phyloP scores from a whole-genome alignment of 2,113 vertebrate genomes.

The Cettia cetti region DNA sequence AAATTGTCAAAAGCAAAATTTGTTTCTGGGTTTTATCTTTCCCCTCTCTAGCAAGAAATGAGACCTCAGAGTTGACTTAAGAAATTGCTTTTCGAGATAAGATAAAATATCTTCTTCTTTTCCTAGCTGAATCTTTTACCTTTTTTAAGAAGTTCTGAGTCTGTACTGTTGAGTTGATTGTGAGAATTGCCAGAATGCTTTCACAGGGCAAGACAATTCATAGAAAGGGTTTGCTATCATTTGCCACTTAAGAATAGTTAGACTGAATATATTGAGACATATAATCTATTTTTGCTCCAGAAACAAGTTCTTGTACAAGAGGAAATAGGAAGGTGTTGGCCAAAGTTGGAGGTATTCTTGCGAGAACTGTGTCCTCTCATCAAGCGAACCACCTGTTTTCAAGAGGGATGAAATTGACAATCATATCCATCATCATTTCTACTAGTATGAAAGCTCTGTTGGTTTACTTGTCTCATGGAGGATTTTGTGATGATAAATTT shows the following conservation, averaged over 20 bases:
- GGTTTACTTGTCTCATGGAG: background rate
- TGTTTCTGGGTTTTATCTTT: background rate
- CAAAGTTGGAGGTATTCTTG: background rate
- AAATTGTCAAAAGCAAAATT: background rate
- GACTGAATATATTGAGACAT: background rate
- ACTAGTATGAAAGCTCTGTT: background rate
- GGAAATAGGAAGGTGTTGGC: background rate
- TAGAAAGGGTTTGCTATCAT: background rate
- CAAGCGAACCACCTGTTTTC: background rate
- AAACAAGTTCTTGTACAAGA: background rate
- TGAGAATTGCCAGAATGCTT: background rate
- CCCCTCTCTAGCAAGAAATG: background rate
- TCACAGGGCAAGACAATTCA: background rate
- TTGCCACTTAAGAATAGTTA: background rate
- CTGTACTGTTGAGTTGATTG: background rate
- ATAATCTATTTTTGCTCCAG: background rate
- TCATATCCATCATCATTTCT: background rate
- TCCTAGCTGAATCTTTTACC: background rate
- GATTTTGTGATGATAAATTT: constrained; percentile 13
- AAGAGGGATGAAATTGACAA: background rate
- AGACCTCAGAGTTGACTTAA: background rate
- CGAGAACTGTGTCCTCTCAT: background rate
- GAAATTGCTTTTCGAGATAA: background rate
- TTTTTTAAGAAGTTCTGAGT: background rate
- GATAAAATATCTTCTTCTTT: background rate